Percentiles rank a stretch among this genome's conserved stretches.
phyloP scores from a whole-genome alignment of 2,797 vertebrate species.

The Sebastes matsubarae region DNA sequence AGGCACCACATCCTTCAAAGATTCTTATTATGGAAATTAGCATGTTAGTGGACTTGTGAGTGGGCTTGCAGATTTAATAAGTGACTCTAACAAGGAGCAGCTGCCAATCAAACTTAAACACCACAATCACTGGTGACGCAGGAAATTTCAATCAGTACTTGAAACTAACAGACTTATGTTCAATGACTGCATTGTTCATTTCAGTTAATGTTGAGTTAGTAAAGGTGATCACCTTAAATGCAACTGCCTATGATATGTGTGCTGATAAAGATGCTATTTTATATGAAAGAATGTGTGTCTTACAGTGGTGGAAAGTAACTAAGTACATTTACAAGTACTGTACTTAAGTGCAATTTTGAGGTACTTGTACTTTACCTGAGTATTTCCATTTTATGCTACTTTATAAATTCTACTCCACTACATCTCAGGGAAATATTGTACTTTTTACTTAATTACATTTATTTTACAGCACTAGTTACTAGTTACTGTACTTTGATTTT shows the following conservation, averaged over 20 bases:
- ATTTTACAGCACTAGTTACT: no score
- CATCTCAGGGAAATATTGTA: no score
- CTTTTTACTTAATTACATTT: no score
- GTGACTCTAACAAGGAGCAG: conserved; percentile 59
- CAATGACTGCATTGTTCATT: conserved; percentile 1
- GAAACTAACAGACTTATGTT: neutral
- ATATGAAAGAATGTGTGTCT: neutral
- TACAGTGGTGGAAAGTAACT: no score
- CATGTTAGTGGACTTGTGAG: conserved; percentile 27
- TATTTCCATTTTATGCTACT: no score
- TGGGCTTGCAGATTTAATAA: conserved; percentile 60
- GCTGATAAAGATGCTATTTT: neutral
- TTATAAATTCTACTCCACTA: no score
- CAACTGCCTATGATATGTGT: neutral
- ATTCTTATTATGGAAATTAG: conserved; percentile 70
- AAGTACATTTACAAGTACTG: no score
- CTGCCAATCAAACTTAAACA: conserved; percentile 57
- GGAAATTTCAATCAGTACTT: conserved; percentile 3
- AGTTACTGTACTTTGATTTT: no score
- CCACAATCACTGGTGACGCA: conserved; percentile 1
- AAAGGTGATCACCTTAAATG: neutral
- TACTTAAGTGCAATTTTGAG: no score
- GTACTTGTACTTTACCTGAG: no score
- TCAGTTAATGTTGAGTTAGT: neutral
- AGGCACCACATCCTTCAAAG: conserved; percentile 43